A percentile compares a stretch with the other conserved stretches of the same genome.
Evolutionary conservation across 2,113 vertebrate species (phyloP).

Genomic region (Theristicus caerulescens): DNA sequence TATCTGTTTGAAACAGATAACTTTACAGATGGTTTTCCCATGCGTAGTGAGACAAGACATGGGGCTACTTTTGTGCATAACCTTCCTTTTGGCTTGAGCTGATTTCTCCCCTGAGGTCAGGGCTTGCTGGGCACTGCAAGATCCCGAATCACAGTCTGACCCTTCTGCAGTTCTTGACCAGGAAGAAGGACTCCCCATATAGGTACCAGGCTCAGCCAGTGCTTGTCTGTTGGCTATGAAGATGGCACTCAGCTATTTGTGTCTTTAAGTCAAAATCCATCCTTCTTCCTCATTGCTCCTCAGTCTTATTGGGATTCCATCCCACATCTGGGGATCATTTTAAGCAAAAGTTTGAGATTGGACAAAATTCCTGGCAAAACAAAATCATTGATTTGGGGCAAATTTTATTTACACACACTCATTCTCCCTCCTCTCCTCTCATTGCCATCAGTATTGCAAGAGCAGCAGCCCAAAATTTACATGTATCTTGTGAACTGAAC

Average conservation of each 20-base stretch:
- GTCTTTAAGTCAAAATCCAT: not conserved
- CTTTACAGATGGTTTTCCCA: not conserved
- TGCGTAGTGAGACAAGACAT: not conserved
- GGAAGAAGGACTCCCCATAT: not conserved
- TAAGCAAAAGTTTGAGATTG: not conserved
- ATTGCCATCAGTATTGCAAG: not conserved
- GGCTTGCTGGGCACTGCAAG: not conserved
- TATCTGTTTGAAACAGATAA: not conserved
- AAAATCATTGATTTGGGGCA: not conserved
- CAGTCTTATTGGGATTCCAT: not conserved
- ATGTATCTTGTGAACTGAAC: not conserved
- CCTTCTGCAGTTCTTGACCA: not conserved
- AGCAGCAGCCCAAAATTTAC: not conserved
- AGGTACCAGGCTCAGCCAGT: not conserved
- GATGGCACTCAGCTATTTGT: not conserved
- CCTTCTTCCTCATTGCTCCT: not conserved
- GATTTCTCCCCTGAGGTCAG: not conserved
- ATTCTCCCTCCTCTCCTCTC: not conserved
- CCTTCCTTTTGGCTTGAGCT: not conserved
- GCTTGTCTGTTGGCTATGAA: not conserved
- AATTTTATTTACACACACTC: not conserved
- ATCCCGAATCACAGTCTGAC: not conserved
- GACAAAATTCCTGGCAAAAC: not conserved
- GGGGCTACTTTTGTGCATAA: not conserved
- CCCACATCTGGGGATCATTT: accelerated